A percentile compares a stretch with the other conserved stretches of the same genome.
phyloP scores from a whole-genome alignment of 2,797 vertebrate species.

The Ambastaia sidthimunki region DNA sequence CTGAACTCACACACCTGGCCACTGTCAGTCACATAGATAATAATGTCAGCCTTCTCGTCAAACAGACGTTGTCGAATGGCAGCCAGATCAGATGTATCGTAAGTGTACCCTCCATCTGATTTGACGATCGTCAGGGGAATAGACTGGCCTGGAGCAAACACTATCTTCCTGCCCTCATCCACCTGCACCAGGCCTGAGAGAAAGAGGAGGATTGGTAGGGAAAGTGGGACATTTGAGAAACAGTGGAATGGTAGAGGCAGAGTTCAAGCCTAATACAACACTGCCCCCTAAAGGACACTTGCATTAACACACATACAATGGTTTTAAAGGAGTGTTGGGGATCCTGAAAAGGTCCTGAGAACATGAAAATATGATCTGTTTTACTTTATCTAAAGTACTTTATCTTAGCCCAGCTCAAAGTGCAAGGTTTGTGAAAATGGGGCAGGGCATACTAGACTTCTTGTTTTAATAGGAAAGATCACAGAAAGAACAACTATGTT shows the following conservation, averaged over 20 bases:
- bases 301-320: not conserved
- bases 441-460: too few species aligned
- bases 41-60: constrained; percentile 86
- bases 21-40: constrained; percentile 92
- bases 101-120: constrained; percentile 94
- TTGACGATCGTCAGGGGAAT: constrained; percentile 91
- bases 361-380: too few species aligned
- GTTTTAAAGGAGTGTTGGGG: not conserved
- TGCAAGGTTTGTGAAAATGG: too few species aligned
- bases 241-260: not conserved
- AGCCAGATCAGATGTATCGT: constrained; percentile 95
- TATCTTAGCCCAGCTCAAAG: too few species aligned
- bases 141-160: constrained; percentile 87
- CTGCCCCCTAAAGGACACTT: constrained; percentile 64
- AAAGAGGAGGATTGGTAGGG: constrained; percentile 6
- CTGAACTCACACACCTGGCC: constrained; percentile 83
- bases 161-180: constrained; percentile 91
- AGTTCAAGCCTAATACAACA: constrained; percentile 43
- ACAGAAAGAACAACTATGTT: too few species aligned
- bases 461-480: too few species aligned
- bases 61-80: constrained; percentile 87
- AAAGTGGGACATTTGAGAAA: not conserved
- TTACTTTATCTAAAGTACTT: too few species aligned
- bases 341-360: not conserved
- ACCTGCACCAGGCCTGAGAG: constrained; percentile 82